These are phyloP conservation scores for Ernsta delagoae DNA, from an alignment of 2,888 invertebrate species.

Conservation along the genomic window DNA sequence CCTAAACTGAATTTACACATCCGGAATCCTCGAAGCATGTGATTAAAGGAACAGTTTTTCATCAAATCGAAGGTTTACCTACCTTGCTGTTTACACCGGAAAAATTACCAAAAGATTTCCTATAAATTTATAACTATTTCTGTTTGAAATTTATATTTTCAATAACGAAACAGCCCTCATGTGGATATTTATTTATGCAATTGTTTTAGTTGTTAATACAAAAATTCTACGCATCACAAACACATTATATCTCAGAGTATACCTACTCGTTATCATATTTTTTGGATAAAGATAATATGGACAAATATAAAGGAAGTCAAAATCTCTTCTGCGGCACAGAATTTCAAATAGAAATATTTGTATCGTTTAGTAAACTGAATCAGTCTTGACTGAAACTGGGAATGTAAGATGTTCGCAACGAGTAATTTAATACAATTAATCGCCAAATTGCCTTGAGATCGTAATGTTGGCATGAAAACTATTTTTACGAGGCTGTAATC, in stretches of 20 bases:
- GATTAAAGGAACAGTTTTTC: slow-evolving; percentile 31
- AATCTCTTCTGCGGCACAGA: neutral
- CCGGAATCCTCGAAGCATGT: slow-evolving; percentile 16
- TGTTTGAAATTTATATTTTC: too few species aligned
- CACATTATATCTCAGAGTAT: too few species aligned
- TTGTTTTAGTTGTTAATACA: too few species aligned
- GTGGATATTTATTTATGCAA: too few species aligned
- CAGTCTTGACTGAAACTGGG: slow-evolving; percentile 5
- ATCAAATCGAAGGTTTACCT: slow-evolving; percentile 17
- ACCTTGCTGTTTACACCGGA: neutral
- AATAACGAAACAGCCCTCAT: too few species aligned
- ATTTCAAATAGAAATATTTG: slow-evolving; percentile 11
- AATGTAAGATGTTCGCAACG: slow-evolving; percentile 23
- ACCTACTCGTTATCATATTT: too few species aligned
- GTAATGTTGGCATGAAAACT: slow-evolving; percentile 16
- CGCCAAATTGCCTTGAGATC: slow-evolving; percentile 9
- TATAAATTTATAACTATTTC: neutral
- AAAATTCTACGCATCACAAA: too few species aligned
- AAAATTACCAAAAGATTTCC: neutral
- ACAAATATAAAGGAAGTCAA: neutral
- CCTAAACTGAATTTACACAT: slow-evolving; percentile 17
- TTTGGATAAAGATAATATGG: neutral
- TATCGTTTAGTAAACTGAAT: slow-evolving; percentile 20
- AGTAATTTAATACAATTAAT: slow-evolving; percentile 28
- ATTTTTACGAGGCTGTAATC: slow-evolving; percentile 24